phyloP scores from a whole-genome alignment of 2,888 invertebrate species.

The Cephus runcator region DNA sequence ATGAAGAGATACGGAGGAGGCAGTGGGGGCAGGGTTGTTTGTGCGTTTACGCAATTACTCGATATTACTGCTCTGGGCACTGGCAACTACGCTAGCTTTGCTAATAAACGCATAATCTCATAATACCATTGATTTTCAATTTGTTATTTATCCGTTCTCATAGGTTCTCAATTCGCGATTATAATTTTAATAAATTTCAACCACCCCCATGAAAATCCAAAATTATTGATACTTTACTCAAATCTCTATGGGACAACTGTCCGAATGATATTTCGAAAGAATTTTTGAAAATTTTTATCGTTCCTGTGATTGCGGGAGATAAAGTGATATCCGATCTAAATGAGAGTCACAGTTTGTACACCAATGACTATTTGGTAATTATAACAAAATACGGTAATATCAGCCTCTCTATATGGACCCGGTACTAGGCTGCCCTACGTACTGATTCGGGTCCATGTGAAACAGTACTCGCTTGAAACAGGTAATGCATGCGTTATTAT shows the following conservation, averaged over 20 bases:
- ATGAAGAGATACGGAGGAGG: not conserved
- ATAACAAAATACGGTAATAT: conserved; percentile 51
- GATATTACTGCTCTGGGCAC: conserved; percentile 50
- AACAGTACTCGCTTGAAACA: conserved; percentile 36
- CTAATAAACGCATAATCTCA: conserved; percentile 52
- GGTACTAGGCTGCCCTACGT: conserved; percentile 39
- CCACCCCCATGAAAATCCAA: too few species aligned
- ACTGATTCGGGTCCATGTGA: conserved; percentile 31
- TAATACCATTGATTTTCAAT: conserved; percentile 54
- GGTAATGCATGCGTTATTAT: conserved; percentile 53
- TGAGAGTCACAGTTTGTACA: conserved; percentile 39
- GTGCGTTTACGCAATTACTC: conserved; percentile 51
- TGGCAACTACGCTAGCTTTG: conserved; percentile 43
- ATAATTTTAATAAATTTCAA: too few species aligned
- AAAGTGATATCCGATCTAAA: conserved; percentile 12
- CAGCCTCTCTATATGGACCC: conserved; percentile 41
- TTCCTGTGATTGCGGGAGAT: too few species aligned
- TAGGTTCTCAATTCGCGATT: conserved; percentile 34
- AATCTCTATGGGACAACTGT: too few species aligned
- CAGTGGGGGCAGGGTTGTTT: not conserved
- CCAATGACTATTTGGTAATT: conserved; percentile 38
- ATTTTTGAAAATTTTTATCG: too few species aligned
- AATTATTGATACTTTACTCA: too few species aligned
- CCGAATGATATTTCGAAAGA: too few species aligned
- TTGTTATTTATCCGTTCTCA: conserved; percentile 43